Conservation (phyloP, 2,888 invertebrate species). For the Troides aeacus region DNA sequence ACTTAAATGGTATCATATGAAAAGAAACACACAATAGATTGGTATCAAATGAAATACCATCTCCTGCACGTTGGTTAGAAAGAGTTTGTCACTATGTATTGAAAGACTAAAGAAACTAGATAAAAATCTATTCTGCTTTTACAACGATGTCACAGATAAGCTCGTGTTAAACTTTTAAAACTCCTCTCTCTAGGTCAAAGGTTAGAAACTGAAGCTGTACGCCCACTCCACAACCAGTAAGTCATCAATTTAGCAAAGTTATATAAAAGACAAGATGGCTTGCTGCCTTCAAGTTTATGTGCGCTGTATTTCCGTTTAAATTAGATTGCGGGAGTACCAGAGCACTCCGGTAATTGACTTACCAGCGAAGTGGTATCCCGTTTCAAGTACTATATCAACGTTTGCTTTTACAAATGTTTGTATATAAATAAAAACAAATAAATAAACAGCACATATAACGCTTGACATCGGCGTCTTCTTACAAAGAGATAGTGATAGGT, state of each 20-base stretch:
- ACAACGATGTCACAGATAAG: too few species aligned
- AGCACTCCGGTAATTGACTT: constrained; percentile 24
- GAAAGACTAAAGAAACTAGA: too few species aligned
- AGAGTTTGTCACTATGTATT: too few species aligned
- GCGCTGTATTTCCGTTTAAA: constrained; percentile 6
- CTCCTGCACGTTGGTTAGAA: too few species aligned
- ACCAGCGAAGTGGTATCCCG: constrained; percentile 1
- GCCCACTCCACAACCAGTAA: not conserved
- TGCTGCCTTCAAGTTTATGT: not conserved
- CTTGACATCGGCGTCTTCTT: too few species aligned
- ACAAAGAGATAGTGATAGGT: too few species aligned
- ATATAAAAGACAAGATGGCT: not conserved
- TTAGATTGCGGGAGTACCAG: constrained; percentile 23
- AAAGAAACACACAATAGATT: too few species aligned
- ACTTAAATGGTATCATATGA: too few species aligned
- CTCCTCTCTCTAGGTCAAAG: not conserved
- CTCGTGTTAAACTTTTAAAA: not conserved
- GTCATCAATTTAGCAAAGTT: not conserved
- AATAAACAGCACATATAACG: too few species aligned
- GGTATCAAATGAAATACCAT: too few species aligned
- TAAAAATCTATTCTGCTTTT: too few species aligned
- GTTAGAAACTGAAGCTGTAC: not conserved
- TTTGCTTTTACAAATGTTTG: not conserved
- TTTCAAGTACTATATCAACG: not conserved
- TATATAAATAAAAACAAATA: not conserved